These are phyloP conservation scores for Drosophila colorata DNA, from an alignment of 2,888 invertebrate genomes.

Conservation along the genomic window DNA sequence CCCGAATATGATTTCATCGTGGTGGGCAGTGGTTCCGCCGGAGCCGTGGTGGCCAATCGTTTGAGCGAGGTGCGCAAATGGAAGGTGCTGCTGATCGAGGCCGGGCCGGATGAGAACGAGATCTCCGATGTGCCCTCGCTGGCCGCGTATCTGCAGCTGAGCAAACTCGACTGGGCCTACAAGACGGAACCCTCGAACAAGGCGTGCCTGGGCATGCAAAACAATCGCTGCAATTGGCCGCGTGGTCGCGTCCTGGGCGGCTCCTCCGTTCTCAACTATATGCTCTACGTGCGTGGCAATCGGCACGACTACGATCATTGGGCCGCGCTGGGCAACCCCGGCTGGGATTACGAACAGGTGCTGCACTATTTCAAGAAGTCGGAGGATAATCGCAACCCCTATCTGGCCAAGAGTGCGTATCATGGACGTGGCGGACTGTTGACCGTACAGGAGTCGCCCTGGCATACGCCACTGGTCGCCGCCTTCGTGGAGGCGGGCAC, in stretches of 20 bases:
- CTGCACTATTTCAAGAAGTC: conserved; percentile 95
- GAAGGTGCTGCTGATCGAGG: conserved; percentile 92
- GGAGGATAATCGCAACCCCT: conserved; percentile 95
- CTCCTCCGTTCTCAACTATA: conserved; percentile 94
- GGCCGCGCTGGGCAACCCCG: conserved; percentile 93
- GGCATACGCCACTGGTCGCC: conserved; percentile 92
- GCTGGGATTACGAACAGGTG: conserved; percentile 94
- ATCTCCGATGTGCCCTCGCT: conserved; percentile 94
- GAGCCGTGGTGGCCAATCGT: conserved; percentile 94
- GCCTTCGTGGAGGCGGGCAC: conserved; percentile 93
- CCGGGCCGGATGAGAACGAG: conserved; percentile 95
- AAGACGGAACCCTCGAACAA: conserved; percentile 93
- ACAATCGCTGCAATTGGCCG: conserved; percentile 94
- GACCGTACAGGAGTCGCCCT: conserved; percentile 93
- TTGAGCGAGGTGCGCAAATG: conserved; percentile 91
- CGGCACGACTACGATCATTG: conserved; percentile 94
- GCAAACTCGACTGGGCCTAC: conserved; percentile 95
- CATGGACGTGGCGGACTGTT: conserved; percentile 91
- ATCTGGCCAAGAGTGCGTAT: conserved; percentile 88
- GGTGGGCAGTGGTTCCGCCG: conserved; percentile 95
- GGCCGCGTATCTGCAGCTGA: conserved; percentile 94
- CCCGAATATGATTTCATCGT: conserved; percentile 94
- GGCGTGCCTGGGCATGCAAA: conserved; percentile 93
- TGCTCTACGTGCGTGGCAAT: conserved; percentile 95
- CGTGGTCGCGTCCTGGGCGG: conserved; percentile 96